Base-by-base conservation (phyloP, 2,888 invertebrate species). In the Ochropacha duplaris region DNA sequence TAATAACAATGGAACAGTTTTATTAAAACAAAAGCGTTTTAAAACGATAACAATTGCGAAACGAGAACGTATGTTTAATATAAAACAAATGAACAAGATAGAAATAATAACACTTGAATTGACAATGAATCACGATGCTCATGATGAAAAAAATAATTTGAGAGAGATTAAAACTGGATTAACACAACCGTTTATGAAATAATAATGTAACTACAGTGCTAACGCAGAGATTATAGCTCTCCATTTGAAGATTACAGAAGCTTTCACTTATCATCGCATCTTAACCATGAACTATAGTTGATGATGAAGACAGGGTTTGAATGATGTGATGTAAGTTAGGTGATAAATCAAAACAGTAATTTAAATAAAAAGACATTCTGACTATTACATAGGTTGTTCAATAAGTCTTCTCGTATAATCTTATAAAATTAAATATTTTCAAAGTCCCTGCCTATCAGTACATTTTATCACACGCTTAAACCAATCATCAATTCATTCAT, bases 91-190 rank as follows among this genome's bases (percentile, higher is more conserved):
- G 65, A 74, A 74, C 54, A 62, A 68, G 67, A 72, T 60, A 64
- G 69, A 66, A 64, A 68, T 64, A 76, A 73, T 66, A 79, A 79
- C 86, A 87, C 83, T 84, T 87, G 86, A 78, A 80, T 77, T 76
- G 82, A 87, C 80, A 83, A 72, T 87, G 85, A 86, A 78, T 87
- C 83, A 86, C 73, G 63, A 58, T 62, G 58, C 54, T 68, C 55
- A 44, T 64, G 68, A 66, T 75, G 66, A 72, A 72, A 75, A 65
- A 66, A 72, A 58, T 71, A 67, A 58, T 71, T 65, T 62, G 68
- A 61, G 66, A 19, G 16, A 52, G 19, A 52, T 52, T 52, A 52
- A 16, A 52, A 52, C 19, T 52, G 31, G 19, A 52, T 52, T 31
- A 52, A 11, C 19, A n/a, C 6, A 52, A 22, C 31, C 22, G 34